Conservation (phyloP, 2,113 vertebrate species). For the Aviceda subcristata region DNA sequence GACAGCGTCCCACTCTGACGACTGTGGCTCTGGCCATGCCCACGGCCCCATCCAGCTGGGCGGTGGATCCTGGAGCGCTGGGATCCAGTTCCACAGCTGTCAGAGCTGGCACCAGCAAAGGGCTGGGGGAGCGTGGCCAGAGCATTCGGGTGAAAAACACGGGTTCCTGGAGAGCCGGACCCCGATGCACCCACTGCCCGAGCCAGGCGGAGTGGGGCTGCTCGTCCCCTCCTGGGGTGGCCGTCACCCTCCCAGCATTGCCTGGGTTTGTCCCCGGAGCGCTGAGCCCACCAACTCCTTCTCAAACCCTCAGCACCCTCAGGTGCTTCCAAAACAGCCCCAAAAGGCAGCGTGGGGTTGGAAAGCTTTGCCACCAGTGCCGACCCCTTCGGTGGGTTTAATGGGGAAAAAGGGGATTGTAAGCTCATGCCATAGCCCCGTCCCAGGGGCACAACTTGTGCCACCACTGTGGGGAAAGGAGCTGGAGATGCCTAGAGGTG, state of each 20-base stretch:
- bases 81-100: rapidly evolving
- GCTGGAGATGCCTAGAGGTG: not conserved
- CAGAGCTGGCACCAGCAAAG: not conserved
- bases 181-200: rapidly evolving
- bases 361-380: rapidly evolving
- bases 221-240: not conserved
- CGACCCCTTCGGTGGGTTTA: rapidly evolving
- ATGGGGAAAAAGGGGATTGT: not conserved
- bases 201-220: not conserved
- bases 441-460: not conserved
- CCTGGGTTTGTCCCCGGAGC: not conserved
- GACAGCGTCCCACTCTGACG: rapidly evolving
- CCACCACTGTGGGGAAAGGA: not conserved
- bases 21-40: rapidly evolving
- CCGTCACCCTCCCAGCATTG: rapidly evolving
- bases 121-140: not conserved
- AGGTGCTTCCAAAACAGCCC: not conserved
- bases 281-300: not conserved
- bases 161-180: not conserved
- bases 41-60: rapidly evolving
- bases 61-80: not conserved
- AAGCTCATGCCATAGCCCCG: not conserved
- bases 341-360: not conserved
- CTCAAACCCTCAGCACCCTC: rapidly evolving
- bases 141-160: rapidly evolving